A percentile compares a stretch with the other conserved stretches of the same genome.
Conservation (phyloP, 2,113 vertebrate species). For the Felis chaus region DNA sequence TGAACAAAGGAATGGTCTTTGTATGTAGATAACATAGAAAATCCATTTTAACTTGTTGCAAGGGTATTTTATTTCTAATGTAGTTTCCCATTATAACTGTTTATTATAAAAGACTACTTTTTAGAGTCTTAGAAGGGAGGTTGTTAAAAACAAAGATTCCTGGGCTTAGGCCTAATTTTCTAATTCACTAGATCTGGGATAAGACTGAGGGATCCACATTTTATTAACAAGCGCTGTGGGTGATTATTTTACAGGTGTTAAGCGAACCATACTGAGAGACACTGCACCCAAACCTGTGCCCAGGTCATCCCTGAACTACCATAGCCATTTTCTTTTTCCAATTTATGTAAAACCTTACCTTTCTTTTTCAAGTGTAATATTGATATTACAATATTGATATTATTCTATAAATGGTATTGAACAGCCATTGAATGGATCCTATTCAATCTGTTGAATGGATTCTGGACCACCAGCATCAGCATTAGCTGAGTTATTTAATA, state of each 20-base stretch:
- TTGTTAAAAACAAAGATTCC: conserved; percentile 14
- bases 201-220: not conserved
- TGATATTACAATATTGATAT: not conserved
- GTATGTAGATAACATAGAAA: not conserved
- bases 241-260: not conserved
- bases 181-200: not conserved
- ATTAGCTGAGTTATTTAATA: not conserved
- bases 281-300: not conserved
- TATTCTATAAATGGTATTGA: not conserved
- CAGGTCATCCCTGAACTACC: not conserved
- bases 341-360: not conserved
- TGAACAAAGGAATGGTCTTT: not conserved
- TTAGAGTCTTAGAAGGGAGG: not conserved
- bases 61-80: not conserved
- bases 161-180: not conserved
- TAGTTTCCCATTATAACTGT: not conserved
- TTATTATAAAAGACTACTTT: not conserved
- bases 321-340: not conserved
- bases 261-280: not conserved
- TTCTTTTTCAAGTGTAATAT: conserved; percentile 11
- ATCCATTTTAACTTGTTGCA: not conserved
- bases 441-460: not conserved
- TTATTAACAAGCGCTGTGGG: not conserved
- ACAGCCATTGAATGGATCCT: not conserved
- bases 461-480: not conserved